Percentiles rank a stretch among this genome's conserved stretches.
phyloP scores from a whole-genome alignment of 2,797 vertebrate species.

The Trichosurus vulpecula region DNA sequence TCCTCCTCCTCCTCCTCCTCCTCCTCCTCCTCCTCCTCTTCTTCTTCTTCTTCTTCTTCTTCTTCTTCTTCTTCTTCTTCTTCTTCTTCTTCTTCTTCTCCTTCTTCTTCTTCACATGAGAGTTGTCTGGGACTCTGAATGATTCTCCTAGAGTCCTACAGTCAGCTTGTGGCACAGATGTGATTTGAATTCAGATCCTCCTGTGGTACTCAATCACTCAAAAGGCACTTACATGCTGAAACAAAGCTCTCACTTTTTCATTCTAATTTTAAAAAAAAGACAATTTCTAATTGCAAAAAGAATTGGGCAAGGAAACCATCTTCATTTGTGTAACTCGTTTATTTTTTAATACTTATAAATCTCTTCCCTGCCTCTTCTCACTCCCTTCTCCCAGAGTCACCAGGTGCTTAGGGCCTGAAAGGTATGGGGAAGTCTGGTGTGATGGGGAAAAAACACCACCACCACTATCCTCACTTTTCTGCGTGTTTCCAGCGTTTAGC shows the following conservation, averaged over 20 bases:
- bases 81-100: neutral
- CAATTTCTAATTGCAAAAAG: neutral
- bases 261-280: neutral
- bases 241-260: neutral
- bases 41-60: too few relatives aligned
- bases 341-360: neutral
- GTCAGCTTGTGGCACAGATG: neutral
- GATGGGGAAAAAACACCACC: neutral
- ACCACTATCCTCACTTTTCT: neutral
- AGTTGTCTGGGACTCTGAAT: neutral
- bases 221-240: neutral
- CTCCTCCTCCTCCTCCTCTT: too few relatives aligned
- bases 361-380: neutral
- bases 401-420: neutral
- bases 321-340: neutral
- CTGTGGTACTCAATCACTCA: neutral
- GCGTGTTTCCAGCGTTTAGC: neutral
- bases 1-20: neutral
- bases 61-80: neutral
- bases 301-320: neutral
- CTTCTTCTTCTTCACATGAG: neutral
- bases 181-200: neutral
- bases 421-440: neutral
- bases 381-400: neutral
- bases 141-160: neutral